Base-by-base conservation (phyloP, 2,797 vertebrate genomes). In the Danio aesculapii region DNA sequence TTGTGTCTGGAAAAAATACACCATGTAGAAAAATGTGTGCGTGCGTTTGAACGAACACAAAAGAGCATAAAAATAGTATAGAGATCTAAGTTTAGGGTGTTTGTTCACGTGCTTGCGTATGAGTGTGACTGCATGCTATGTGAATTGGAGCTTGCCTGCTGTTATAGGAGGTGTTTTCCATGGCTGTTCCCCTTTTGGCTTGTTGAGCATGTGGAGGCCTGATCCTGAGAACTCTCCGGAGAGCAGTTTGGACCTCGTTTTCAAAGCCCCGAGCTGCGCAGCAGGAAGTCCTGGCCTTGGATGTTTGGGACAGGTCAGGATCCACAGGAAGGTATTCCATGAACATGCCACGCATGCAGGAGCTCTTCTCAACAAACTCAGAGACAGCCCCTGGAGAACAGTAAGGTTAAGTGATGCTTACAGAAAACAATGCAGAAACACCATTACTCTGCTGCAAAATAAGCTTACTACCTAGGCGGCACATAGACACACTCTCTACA, bases 271-370 rank as follows among this genome's bases (percentile, higher is more conserved):
- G 74, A 73, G 72, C 81, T 86, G 88, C 88, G 21, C 91, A 89
- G 91, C 93, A 95, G 94, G 94, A 95, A 93, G 91, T 93, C 85
- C 86, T 83, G 85, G 84, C 88, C 84, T 84, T 64, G 77, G 90
- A 89, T 92, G 92, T 91, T 84, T 91, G 91, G 91, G 89, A 91
- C 89, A 86, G 88, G 89, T 90, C 73, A 85, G 89, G 83, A 86
- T 80, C 73, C 61, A 86, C 74, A 84, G 94, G 94, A 95, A 93
- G 89, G 92, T 93, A 91, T 91, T 93, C 91, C 89, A 90, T 79
- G 91, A 93, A 93, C 89, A 92, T 82, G 83, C 86, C 88, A 90
- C n/a, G 85, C 88, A 90, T 16, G 85, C 86, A 87, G 87, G 88
- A 85, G 50, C 59, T 71, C 81, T 79, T 75, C 77, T 72, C 71